These are phyloP conservation scores for Ammodramus savannarum DNA, from an alignment of 2,113 vertebrate species.

Conservation along the genomic window DNA sequence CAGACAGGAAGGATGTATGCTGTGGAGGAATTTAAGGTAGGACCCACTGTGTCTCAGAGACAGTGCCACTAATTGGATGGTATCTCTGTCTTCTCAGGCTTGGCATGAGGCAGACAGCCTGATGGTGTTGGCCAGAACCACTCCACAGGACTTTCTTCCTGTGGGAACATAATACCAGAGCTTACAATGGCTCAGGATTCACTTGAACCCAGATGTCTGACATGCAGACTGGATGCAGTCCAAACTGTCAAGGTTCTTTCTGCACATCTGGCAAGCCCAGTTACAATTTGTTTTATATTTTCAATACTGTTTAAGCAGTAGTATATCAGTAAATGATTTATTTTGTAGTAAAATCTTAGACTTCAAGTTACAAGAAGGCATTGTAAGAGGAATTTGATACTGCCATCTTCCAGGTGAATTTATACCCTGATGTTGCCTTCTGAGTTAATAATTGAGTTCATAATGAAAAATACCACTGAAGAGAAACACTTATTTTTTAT, in stretches of 20 bases:
- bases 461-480: neutral
- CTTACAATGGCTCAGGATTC: neutral
- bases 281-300: slow-evolving; percentile 1
- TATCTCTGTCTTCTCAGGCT: neutral
- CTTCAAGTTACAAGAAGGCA: neutral
- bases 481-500: neutral
- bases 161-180: neutral
- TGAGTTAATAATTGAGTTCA: neutral
- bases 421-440: neutral
- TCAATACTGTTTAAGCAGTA: neutral
- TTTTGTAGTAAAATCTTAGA: neutral
- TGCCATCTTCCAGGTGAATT: neutral
- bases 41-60: neutral
- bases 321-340: neutral
- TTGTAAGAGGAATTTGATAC: neutral
- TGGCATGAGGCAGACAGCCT: neutral
- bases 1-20: neutral
- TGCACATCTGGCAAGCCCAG: slow-evolving; percentile 6
- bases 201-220: neutral
- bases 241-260: slow-evolving; percentile 4
- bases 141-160: neutral
- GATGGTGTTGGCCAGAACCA: neutral
- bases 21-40: neutral
- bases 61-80: neutral
- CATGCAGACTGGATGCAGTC: slow-evolving; percentile 4